phyloP scores from a whole-genome alignment of 1,140 invertebrate species.

The Drosophila murphyi region DNA sequence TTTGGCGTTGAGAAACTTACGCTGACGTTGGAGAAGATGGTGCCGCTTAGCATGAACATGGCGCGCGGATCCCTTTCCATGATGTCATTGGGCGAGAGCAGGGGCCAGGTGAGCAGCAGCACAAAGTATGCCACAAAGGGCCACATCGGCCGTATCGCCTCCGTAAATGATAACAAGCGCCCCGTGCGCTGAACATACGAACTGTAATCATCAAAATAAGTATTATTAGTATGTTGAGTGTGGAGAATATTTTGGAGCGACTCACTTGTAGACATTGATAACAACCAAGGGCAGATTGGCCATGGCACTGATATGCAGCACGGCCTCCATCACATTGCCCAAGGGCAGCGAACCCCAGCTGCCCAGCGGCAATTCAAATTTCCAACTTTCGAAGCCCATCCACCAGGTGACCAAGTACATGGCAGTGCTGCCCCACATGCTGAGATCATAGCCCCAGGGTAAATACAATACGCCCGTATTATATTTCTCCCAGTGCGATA shows the following conservation, averaged over 20 bases:
- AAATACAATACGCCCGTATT: conserved; percentile 97
- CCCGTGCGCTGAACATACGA: conserved; percentile 92
- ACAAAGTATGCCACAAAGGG: conserved; percentile 90
- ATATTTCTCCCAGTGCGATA: conserved; percentile 99
- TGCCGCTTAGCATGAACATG: conserved; percentile 94
- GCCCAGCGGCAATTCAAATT: conserved; percentile 89
- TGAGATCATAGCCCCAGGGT: conserved; percentile 98
- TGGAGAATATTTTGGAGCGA: conserved; percentile 12
- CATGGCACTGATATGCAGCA: conserved; percentile 93
- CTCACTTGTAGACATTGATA: conserved; percentile 95
- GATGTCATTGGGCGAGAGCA: conserved; percentile 90
- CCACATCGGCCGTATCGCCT: conserved; percentile 93
- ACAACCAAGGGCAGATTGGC: conserved; percentile 94
- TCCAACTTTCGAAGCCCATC: conserved; percentile 92
- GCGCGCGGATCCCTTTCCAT: conserved; percentile 92
- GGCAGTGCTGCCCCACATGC: conserved; percentile 89
- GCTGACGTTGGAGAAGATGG: conserved; percentile 97
- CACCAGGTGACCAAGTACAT: conserved; percentile 85
- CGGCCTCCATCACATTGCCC: conserved; percentile 92
- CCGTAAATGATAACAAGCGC: conserved; percentile 90
- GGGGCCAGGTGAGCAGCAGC: conserved; percentile 91
- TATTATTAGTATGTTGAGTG: neutral
- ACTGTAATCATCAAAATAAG: conserved; percentile 84
- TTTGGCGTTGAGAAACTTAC: conserved; percentile 87
- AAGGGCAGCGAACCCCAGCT: conserved; percentile 85